phyloP scores from a whole-genome alignment of 2,113 vertebrate species.

The Pterocles orientalis region DNA sequence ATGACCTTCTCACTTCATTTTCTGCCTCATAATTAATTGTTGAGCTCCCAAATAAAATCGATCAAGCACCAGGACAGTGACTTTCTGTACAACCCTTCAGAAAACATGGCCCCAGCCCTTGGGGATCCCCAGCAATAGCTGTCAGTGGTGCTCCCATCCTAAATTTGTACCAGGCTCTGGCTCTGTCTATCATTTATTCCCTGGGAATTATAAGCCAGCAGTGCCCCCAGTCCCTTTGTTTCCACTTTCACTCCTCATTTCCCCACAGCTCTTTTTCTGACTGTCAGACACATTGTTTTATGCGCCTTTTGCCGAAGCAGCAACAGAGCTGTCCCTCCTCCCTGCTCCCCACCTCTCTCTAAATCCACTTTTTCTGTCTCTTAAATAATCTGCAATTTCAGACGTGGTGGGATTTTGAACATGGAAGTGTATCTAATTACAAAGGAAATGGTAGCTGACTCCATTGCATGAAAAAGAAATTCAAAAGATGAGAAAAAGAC shows the following conservation, averaged over 20 bases:
- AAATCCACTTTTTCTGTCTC: neutral
- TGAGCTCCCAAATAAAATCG: neutral
- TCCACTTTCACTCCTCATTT: neutral
- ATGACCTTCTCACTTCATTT: neutral
- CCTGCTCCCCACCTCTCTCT: neutral
- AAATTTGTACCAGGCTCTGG: neutral
- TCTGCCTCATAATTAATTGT: neutral
- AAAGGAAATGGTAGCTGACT: neutral
- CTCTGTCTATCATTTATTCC: neutral
- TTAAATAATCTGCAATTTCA: fast-evolving
- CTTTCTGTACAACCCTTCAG: neutral
- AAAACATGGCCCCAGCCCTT: neutral
- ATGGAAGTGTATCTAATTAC: neutral
- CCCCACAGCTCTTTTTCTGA: neutral
- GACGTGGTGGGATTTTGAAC: neutral
- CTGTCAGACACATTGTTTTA: neutral
- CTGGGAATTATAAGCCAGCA: neutral
- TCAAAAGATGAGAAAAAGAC: neutral
- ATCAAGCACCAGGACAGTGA: neutral
- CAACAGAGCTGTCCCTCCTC: neutral
- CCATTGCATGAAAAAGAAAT: neutral
- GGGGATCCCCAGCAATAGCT: neutral
- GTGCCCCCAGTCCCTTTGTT: neutral
- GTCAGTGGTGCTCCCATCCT: neutral
- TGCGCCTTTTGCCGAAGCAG: neutral